Conservation (phyloP, 92 coral and sea anemone genomes). For the Parazoanthus swiftii region DNA sequence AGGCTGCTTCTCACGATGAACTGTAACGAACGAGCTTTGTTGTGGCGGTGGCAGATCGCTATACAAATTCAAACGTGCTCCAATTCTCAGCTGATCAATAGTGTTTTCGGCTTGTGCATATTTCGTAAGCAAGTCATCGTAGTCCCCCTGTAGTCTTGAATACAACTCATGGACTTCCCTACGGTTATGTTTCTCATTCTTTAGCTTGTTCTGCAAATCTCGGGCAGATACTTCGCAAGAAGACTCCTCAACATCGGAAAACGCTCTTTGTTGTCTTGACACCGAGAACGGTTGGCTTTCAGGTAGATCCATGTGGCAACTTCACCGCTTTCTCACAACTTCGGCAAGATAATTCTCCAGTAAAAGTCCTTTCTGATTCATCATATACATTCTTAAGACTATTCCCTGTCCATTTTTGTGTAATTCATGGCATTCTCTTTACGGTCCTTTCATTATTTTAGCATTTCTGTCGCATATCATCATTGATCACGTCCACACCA, state of each 20-base stretch:
- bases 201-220: conserved; percentile 55
- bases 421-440: conserved; percentile 2
- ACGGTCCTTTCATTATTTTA: background rate
- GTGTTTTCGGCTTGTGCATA: conserved; percentile 98
- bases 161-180: conserved; percentile 75
- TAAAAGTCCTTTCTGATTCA: conserved; percentile 7
- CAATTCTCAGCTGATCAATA: conserved; percentile 91
- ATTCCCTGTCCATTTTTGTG: background rate
- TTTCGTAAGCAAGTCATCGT: conserved; percentile 85
- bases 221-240: conserved; percentile 70
- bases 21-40: conserved; percentile 66
- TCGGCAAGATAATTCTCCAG: background rate
- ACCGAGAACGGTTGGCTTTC: conserved; percentile 69
- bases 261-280: conserved; percentile 57
- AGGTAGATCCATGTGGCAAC: conserved; percentile 37
- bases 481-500: background rate
- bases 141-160: conserved; percentile 82
- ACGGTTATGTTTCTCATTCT: conserved; percentile 50
- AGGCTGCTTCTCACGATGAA: conserved; percentile 69
- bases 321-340: conserved; percentile 12
- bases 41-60: conserved; percentile 91
- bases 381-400: background rate
- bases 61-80: conserved; percentile 93
- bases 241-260: conserved; percentile 61
- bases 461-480: conserved; percentile 8